A percentile compares a stretch with the other conserved stretches of the same genome.
Evolutionary conservation across 2,113 vertebrate genomes (phyloP).

Genomic region (Poecile atricapillus): DNA sequence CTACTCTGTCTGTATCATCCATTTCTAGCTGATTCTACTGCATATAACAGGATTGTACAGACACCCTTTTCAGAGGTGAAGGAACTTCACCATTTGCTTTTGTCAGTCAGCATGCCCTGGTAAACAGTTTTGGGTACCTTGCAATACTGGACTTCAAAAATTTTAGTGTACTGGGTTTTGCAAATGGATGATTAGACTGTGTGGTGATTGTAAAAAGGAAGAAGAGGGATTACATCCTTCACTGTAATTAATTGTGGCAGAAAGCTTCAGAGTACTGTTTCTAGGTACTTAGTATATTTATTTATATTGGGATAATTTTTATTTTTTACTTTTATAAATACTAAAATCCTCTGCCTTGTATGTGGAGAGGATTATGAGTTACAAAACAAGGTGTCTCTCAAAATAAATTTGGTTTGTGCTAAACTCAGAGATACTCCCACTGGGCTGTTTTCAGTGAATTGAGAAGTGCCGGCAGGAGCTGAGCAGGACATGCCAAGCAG

Average conservation of each 20-base stretch:
- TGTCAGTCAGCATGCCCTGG: not conserved
- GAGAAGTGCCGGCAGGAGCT: not conserved
- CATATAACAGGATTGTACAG: not conserved
- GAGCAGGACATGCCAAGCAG: not conserved
- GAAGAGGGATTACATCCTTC: not conserved
- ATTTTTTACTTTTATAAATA: not conserved
- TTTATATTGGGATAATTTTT: not conserved
- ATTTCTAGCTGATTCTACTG: not conserved
- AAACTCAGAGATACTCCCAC: not conserved
- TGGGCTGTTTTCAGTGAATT: not conserved
- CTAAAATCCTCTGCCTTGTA: not conserved
- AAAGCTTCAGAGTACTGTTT: not conserved
- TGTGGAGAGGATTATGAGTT: not conserved
- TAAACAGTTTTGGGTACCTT: not conserved
- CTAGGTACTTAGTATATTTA: not conserved
- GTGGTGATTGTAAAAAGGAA: not conserved
- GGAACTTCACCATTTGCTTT: not conserved
- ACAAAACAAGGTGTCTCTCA: not conserved
- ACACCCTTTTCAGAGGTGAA: not conserved
- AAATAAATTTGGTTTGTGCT: not conserved
- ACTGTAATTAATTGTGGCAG: not conserved
- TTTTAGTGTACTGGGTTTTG: not conserved
- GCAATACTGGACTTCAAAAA: not conserved
- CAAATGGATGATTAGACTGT: not conserved
- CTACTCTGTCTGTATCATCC: not conserved